Evolutionary conservation across 2,113 vertebrate species (phyloP).

Genomic region (Callorhinus ursinus): DNA sequence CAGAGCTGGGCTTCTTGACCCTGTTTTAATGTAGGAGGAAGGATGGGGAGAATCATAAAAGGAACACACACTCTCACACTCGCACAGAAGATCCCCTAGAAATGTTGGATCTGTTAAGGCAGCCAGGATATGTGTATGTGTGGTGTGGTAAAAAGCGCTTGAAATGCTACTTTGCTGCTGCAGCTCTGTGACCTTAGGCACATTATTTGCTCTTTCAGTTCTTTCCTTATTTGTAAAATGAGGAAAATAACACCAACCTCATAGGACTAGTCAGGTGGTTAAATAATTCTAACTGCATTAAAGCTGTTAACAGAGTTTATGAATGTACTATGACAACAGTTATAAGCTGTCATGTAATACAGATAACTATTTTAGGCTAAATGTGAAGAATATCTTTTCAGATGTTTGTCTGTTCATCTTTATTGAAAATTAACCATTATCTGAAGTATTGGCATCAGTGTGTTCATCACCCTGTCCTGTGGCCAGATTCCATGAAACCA

Average conservation of each 20-base stretch:
- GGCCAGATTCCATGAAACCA: background rate
- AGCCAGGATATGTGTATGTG: background rate
- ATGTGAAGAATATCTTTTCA: background rate
- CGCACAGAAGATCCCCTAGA: background rate
- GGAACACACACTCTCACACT: background rate
- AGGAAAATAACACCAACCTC: background rate
- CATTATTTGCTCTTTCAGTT: background rate
- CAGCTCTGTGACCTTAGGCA: background rate
- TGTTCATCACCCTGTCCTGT: background rate
- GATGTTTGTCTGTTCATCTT: background rate
- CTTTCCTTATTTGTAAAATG: background rate
- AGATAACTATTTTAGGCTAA: background rate
- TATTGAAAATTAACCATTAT: background rate
- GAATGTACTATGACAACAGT: background rate
- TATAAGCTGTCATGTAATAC: background rate
- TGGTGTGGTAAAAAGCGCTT: background rate
- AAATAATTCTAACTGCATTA: background rate
- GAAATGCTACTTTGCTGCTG: background rate
- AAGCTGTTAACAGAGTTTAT: background rate
- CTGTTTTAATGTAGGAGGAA: conserved; percentile 57
- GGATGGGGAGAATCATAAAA: conserved; percentile 46
- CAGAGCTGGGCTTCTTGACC: conserved; percentile 38
- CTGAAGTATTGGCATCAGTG: background rate
- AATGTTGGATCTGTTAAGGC: background rate
- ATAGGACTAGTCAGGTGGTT: background rate